Evolutionary conservation across 1,140 invertebrate genomes (phyloP), one percentile per base, ranked within the genome.

Genomic region (Polypedilum vanderplanki): DNA sequence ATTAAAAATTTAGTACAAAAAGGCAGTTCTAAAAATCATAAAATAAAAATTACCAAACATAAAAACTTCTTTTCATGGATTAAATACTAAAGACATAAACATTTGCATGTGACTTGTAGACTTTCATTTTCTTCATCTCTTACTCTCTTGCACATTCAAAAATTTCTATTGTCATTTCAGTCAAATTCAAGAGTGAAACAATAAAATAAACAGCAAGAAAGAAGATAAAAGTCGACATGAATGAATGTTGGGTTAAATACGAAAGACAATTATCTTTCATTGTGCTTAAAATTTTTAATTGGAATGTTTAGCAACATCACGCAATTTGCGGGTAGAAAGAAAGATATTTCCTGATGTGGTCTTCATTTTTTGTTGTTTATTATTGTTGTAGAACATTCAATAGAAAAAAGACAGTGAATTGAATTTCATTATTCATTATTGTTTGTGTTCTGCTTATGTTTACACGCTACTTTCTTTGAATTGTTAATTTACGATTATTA

Each of bases 211-310:
- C 1, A 33, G 24, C 24, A 33, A 5, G 5, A 33, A 5, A 46
- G 41, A 46, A 12, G 8, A 57, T 8, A 57, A 57, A 3, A 57
- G n/a, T 9, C 46, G 46, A 57, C 46, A 57, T 57, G 8, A 12
- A 57, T n/a, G 4, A 22, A 22, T 41, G 18, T 41, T 46, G 15
- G 24, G 9, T 15, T 67, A 74, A 33, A 74, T 24, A 18, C 40
- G 22, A n/a, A 7, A 76, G 74, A 74, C 46, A 76, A 76, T 73
- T 41, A 70, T 74, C 24, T 70, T 73, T 41, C 67, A 20, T 20
- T 74, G 15, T 74, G 75, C 41, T 78, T 73, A 77, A 78, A 77
- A 80, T 77, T 78, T 75, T n/a, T 41, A 75, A 75, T 75, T 76
- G 57, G 73, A 76, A 76, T 76, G 73, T 76, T 78, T 65, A 24